A percentile compares a stretch with the other conserved stretches of the same genome.
These are phyloP conservation scores for Microtus montanus DNA, from an alignment of 2,113 vertebrate genomes.

Conservation along the genomic window DNA sequence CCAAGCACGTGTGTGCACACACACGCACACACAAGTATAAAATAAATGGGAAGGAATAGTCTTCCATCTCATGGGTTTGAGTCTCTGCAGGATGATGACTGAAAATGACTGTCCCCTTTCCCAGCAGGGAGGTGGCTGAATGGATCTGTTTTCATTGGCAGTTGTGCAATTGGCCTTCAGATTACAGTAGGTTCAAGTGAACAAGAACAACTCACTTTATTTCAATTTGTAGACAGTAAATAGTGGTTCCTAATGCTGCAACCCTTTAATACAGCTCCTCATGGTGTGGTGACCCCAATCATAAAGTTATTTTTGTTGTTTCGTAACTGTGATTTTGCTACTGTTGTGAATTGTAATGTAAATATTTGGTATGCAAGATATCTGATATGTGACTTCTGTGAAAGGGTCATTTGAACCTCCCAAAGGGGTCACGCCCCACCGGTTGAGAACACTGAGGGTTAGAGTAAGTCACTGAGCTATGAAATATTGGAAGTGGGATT, in stretches of 20 bases:
- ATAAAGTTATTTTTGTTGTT: not conserved
- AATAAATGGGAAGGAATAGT: not conserved
- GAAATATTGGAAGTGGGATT: not conserved
- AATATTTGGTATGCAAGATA: not conserved
- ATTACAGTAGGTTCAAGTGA: not conserved
- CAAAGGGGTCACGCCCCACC: not conserved
- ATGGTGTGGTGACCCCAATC: not conserved
- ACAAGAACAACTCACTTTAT: not conserved
- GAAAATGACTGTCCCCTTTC: not conserved
- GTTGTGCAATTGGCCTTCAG: not conserved
- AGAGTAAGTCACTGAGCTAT: not conserved
- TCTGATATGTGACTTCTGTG: not conserved
- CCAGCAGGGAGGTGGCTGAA: not conserved
- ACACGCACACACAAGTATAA: not conserved
- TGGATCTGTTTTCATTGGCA: not conserved
- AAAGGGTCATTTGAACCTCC: not conserved
- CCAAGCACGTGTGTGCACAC: not conserved
- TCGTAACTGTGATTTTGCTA: not conserved
- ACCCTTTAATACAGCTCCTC: not conserved
- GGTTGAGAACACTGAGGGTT: not conserved
- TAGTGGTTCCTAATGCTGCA: not conserved
- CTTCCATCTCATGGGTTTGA: not conserved
- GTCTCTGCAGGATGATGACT: not conserved
- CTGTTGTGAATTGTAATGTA: not conserved
- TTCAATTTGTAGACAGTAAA: not conserved